Conservation (phyloP, 2,888 invertebrate species). For the Meloe dianella region DNA sequence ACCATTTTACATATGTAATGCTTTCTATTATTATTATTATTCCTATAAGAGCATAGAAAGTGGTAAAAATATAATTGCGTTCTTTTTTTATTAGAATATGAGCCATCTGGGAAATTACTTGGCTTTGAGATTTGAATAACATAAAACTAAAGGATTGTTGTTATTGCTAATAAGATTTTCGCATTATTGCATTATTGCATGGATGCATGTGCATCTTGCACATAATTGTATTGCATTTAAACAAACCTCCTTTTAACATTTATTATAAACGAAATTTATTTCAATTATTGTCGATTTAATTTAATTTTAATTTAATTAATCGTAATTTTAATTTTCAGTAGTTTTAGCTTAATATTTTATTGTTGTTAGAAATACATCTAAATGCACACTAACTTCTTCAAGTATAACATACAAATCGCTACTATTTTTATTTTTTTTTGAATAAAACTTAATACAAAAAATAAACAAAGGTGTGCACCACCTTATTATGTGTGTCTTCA, state of each 20-base stretch:
- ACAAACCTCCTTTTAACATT: no score
- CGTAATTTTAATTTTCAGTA: constrained; percentile 36
- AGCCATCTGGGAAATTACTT: constrained; percentile 14
- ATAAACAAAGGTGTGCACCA: constrained; percentile 19
- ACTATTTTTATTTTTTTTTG: constrained; percentile 30
- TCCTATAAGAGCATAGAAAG: background rate
- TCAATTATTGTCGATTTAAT: no score
- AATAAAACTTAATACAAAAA: no score
- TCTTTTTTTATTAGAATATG: background rate
- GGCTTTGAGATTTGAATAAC: constrained; percentile 1
- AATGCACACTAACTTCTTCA: constrained; percentile 42
- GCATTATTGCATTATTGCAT: background rate
- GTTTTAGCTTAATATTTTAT: constrained; percentile 31
- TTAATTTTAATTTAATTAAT: constrained; percentile 2
- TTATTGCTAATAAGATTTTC: constrained; percentile 1
- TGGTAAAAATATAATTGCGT: constrained; percentile 6
- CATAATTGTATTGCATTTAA: background rate
- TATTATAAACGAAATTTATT: no score
- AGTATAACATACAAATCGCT: constrained; percentile 44
- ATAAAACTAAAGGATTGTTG: background rate
- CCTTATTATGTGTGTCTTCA: constrained; percentile 33
- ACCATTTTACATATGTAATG: constrained; percentile 17
- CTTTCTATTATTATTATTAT: constrained; percentile 9
- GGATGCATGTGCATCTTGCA: background rate
- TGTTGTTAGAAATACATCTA: constrained; percentile 20